Conservation (phyloP, 2,797 vertebrate genomes). For the Neoniphon sammara region DNA sequence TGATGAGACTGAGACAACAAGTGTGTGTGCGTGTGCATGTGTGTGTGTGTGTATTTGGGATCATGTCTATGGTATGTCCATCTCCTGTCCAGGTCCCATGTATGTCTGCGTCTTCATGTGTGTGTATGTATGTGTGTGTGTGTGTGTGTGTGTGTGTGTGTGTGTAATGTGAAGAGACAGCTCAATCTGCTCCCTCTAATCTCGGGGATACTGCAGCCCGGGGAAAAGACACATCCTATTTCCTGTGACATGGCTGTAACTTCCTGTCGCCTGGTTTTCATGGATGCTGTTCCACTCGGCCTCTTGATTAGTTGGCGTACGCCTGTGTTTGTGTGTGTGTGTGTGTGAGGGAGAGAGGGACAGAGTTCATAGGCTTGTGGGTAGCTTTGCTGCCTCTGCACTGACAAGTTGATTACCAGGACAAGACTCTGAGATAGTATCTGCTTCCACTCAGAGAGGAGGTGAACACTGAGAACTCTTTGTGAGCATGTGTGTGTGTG, state of each 20-base stretch:
- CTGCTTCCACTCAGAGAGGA: constrained; percentile 46
- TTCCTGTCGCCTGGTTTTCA: constrained; percentile 74
- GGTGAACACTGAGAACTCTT: constrained; percentile 21
- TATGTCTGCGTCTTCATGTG: constrained; percentile 8
- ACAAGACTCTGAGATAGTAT: constrained; percentile 63
- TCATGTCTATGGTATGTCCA: constrained; percentile 43
- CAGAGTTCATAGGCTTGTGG: constrained; percentile 47
- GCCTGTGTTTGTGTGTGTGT: constrained; percentile 8
- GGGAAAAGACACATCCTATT: constrained; percentile 80
- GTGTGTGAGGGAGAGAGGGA: constrained; percentile 29
- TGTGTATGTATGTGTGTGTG: not conserved
- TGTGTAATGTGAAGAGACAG: constrained; percentile 77
- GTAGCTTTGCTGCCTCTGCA: constrained; percentile 46
- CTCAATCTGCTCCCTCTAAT: constrained; percentile 80
- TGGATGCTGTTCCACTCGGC: constrained; percentile 53
- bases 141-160: constrained; percentile 39
- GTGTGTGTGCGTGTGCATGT: constrained; percentile 24
- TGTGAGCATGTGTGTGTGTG: constrained; percentile 32
- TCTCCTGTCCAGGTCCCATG: constrained; percentile 44
- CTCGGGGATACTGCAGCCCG: constrained; percentile 63
- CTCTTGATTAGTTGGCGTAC: constrained; percentile 65
- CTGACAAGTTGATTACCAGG: constrained; percentile 69
- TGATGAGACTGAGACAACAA: constrained; percentile 48
- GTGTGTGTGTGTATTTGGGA: constrained; percentile 17
- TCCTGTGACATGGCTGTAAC: constrained; percentile 80